Conservation (phyloP, 1,140 invertebrate species). For the Listronotus oregonensis region DNA sequence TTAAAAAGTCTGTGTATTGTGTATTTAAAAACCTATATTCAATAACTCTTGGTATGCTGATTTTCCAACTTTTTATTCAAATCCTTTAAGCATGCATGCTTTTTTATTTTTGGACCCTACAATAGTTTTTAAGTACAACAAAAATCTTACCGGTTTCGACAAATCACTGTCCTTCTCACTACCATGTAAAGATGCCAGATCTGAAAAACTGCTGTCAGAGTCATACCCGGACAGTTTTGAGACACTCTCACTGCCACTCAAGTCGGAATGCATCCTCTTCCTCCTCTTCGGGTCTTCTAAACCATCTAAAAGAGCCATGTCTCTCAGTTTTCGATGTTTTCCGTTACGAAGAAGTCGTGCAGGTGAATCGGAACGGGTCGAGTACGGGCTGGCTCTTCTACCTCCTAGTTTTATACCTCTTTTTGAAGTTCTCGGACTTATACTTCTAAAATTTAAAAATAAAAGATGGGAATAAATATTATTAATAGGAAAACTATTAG, state of each 20-base stretch:
- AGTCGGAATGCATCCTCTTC: conserved; percentile 63
- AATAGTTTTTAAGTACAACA: too few relatives aligned
- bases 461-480: too few relatives aligned
- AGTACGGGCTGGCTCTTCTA: conserved; percentile 61
- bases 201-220: conserved; percentile 66
- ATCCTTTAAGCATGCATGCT: too few relatives aligned
- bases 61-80: too few relatives aligned
- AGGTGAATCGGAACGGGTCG: conserved; percentile 60
- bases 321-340: conserved; percentile 63
- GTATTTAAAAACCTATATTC: too few relatives aligned
- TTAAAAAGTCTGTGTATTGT: too few relatives aligned
- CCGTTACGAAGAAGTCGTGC: conserved; percentile 67
- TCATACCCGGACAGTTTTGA: conserved; percentile 64
- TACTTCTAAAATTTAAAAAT: conserved; percentile 15
- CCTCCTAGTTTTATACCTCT: conserved; percentile 37
- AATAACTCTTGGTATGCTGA: too few relatives aligned
- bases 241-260: conserved; percentile 60
- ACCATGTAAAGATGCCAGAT: conserved; percentile 54
- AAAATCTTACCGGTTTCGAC: conserved; percentile 28
- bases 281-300: conserved; percentile 61
- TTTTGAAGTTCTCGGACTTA: conserved; percentile 44
- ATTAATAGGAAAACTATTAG: too few relatives aligned
- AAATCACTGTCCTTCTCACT: conserved; percentile 56
- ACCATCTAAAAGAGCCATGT: conserved; percentile 58
- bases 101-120: too few relatives aligned